Conservation (phyloP, 2,797 vertebrate genomes). For the Epinephelus malabaricus region DNA sequence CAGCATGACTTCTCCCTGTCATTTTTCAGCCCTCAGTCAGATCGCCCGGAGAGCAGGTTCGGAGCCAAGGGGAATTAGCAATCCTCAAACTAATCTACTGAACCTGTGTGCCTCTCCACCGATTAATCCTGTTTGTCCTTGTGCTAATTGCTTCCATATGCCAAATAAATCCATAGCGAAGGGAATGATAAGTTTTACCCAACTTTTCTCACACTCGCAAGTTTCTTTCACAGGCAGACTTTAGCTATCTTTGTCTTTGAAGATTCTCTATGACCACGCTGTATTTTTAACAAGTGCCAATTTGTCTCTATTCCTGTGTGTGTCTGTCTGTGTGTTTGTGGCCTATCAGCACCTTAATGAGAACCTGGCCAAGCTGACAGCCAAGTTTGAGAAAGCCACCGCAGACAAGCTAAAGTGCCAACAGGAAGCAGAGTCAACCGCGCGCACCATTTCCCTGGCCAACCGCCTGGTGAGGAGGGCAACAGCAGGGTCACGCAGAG, state of each 20-base stretch:
- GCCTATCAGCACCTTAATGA: conserved; percentile 90
- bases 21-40: conserved; percentile 68
- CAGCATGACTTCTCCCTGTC: conserved; percentile 70
- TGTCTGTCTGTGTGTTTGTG: conserved; percentile 38
- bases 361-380: conserved; percentile 93
- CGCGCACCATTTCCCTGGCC: conserved; percentile 92
- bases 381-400: conserved; percentile 95
- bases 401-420: conserved; percentile 94
- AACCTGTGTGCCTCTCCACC: conserved; percentile 73
- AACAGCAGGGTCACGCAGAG: conserved; percentile 23
- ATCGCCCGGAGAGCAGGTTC: conserved; percentile 50
- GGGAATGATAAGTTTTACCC: conserved; percentile 63
- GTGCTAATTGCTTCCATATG: conserved; percentile 81
- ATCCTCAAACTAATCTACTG: conserved; percentile 81
- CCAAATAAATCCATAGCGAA: conserved; percentile 74
- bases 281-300: conserved; percentile 53
- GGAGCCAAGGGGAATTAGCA: conserved; percentile 77
- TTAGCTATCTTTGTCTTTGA: conserved; percentile 51
- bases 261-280: conserved; percentile 35
- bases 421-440: conserved; percentile 93
- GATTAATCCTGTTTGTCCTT: conserved; percentile 85
- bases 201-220: conserved; percentile 56
- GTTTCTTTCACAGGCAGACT: conserved; percentile 43
- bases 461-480: conserved; percentile 93
- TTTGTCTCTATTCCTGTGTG: conserved; percentile 30